phyloP scores from a whole-genome alignment of 2,113 vertebrate species.

The Percina caprodes region DNA sequence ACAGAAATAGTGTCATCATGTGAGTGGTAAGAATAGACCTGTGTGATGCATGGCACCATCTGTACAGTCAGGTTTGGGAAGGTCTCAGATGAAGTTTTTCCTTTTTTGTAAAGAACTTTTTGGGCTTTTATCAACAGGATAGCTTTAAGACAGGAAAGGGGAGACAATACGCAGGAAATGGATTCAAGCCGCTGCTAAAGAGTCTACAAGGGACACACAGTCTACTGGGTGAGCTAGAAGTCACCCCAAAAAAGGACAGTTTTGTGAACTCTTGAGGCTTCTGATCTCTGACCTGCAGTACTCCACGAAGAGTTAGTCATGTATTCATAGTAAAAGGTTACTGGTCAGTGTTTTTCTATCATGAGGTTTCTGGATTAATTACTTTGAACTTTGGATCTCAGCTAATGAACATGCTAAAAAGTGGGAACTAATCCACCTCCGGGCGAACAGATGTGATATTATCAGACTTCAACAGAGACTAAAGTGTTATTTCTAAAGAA shows the following conservation, averaged over 20 bases:
- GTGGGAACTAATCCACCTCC: no score
- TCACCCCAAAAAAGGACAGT: background rate
- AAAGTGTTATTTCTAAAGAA: background rate
- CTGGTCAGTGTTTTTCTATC: no score
- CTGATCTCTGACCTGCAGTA: slow-evolving; percentile 8
- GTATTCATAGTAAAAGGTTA: background rate
- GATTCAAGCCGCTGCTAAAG: no score
- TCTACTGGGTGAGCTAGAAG: no score
- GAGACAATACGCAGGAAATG: no score
- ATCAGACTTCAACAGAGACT: background rate
- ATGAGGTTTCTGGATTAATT: no score
- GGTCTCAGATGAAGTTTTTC: background rate
- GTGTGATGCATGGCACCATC: background rate
- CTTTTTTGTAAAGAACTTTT: no score
- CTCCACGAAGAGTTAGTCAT: background rate
- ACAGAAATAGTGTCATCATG: slow-evolving; percentile 64
- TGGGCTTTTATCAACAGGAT: no score
- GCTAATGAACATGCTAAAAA: no score
- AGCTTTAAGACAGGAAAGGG: no score
- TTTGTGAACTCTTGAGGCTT: background rate
- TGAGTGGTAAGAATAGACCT: slow-evolving; percentile 62
- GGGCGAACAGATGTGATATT: background rate
- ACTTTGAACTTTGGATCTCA: background rate
- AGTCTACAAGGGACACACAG: no score
- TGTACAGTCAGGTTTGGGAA: background rate